Percentiles rank a stretch among this genome's conserved stretches.
phyloP scores from a whole-genome alignment of 2,888 invertebrate genomes.

The Caenorhabditis imperialis region DNA sequence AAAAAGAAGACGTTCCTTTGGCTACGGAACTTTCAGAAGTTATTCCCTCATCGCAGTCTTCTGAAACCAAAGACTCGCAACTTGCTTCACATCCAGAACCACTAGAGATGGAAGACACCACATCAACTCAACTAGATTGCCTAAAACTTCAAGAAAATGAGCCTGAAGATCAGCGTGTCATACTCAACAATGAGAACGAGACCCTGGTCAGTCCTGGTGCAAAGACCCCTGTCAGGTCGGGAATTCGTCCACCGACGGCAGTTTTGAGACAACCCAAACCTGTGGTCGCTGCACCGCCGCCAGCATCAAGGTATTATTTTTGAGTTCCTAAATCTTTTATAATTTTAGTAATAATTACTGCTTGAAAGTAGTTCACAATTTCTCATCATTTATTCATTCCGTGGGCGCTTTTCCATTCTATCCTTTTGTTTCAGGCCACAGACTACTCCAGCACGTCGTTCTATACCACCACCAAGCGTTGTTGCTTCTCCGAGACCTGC shows the following conservation, averaged over 20 bases:
- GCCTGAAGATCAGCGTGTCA: not conserved
- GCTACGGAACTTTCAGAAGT: too few relatives aligned
- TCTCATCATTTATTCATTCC: constrained; percentile 4
- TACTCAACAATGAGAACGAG: constrained; percentile 48
- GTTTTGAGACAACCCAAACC: constrained; percentile 30
- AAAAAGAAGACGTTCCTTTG: too few relatives aligned
- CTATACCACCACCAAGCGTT: constrained; percentile 6
- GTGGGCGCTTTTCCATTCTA: constrained; percentile 2
- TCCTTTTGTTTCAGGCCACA: constrained; percentile 24
- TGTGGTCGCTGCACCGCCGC: not conserved
- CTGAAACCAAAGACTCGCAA: too few relatives aligned
- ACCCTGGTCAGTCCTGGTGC: constrained; percentile 7
- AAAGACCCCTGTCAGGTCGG: constrained; percentile 24
- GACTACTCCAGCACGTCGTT: not conserved
- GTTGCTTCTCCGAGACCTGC: constrained; percentile 25
- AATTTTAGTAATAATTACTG: too few relatives aligned
- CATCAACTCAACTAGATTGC: constrained; percentile 1
- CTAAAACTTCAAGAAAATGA: not conserved
- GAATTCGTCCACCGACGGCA: constrained; percentile 40
- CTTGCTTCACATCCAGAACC: not conserved
- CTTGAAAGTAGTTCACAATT: too few relatives aligned
- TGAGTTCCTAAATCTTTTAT: too few relatives aligned
- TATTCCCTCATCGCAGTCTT: too few relatives aligned
- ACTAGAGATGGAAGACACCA: constrained; percentile 33
- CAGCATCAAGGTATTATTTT: constrained; percentile 3